Base-by-base conservation (phyloP, 2,888 invertebrate species). In the Yponomeuta sedellus region DNA sequence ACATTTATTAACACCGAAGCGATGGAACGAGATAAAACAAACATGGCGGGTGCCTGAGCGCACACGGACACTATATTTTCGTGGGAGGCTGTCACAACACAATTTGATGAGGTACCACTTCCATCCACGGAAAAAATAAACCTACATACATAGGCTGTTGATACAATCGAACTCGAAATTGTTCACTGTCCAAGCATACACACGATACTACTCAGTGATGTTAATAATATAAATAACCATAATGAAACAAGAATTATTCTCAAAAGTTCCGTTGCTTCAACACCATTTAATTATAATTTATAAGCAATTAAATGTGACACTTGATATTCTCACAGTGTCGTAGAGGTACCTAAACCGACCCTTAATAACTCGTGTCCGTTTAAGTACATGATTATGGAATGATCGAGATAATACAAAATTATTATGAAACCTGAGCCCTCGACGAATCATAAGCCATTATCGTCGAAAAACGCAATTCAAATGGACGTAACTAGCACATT, bases 71-170 rank as follows among this genome's bases (percentile, higher is more conserved):
- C 87, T 86, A 88, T 86, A 87, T 87, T 88, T 90, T 86, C 88
- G 88, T 91, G 88, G 88, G 90, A 90, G 82, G 90, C 89, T 90
- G 91, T 90, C 90, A 90, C 87, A 91, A 91, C 88, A 65, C 59
- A 10, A 57, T 56, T 22, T 28, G 28, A 52, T 34, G 56, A 34
- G 64, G 22, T 19, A 52, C 34, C 62, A 12, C 62, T 39, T 10
- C 22, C 16, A 11, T 11, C 58, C 65, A 34, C 16, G 16, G 39
- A 10, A 25, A 59, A 44, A 44, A 5, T 12, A 44, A 52, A 52
- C 44, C 44, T 4, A 44, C 10, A 4, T 44, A 44, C 12, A 44
- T 2, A 44, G 44, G 6, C 44, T 44, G 44, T 16, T 52, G 44
- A 52, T 52, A 16, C 44, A 52, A 52, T 52, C 44, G 12, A 52